Evolutionary conservation across 2,888 invertebrate species (phyloP).

Genomic region (Patella pellucida): DNA sequence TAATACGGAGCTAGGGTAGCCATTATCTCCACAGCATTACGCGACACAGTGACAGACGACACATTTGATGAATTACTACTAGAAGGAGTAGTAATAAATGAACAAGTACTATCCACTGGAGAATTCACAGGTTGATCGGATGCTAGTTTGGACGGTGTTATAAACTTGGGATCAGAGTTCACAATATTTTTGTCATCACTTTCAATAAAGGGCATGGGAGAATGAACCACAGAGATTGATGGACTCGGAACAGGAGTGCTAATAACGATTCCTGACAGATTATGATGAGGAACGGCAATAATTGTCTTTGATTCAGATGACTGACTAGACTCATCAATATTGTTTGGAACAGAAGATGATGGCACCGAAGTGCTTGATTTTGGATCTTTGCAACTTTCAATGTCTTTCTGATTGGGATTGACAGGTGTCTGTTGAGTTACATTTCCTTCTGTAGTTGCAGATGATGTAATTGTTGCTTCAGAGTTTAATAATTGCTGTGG

Average conservation of each 20-base stretch:
- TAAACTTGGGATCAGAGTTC: not conserved
- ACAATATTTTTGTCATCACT: not conserved
- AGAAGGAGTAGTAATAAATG: conserved; percentile 11
- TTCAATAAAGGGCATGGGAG: not conserved
- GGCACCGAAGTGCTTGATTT: too few species aligned
- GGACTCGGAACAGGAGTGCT: conserved; percentile 2
- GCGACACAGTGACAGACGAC: conserved; percentile 24
- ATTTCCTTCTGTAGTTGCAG: too few species aligned
- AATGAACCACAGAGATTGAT: not conserved
- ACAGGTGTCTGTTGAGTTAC: too few species aligned
- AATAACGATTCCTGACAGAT: not conserved
- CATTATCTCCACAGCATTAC: conserved; percentile 47
- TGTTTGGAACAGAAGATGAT: too few species aligned
- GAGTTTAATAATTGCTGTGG: too few species aligned
- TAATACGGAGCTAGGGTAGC: conserved; percentile 47
- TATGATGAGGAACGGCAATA: not conserved
- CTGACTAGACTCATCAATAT: too few species aligned
- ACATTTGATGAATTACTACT: conserved; percentile 4
- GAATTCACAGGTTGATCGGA: not conserved
- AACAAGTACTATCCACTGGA: not conserved
- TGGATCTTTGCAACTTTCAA: too few species aligned
- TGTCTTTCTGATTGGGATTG: too few species aligned
- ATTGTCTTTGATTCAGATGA: not conserved
- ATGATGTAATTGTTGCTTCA: too few species aligned
- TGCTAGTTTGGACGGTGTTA: conserved; percentile 2